Percentiles rank a stretch among this genome's conserved stretches.
phyloP scores from a whole-genome alignment of 1,140 invertebrate genomes.

The Tetraneura akinire region DNA sequence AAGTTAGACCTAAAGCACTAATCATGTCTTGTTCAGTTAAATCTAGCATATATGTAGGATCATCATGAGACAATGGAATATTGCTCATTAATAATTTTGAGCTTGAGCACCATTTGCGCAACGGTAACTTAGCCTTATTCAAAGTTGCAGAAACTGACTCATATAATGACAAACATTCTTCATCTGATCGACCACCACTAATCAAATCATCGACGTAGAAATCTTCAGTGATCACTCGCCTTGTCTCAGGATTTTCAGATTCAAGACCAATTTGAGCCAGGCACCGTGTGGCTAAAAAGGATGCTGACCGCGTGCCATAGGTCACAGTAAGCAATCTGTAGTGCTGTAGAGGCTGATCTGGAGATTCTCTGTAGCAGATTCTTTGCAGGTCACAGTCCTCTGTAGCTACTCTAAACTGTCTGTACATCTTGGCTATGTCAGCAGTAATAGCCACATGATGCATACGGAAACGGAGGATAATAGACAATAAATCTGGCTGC shows the following conservation, averaged over 20 bases:
- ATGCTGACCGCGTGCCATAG: constrained; percentile 57
- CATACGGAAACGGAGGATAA: background rate
- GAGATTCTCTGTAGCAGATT: constrained; percentile 58
- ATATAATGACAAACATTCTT: background rate
- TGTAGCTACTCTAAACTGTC: background rate
- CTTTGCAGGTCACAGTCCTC: constrained; percentile 55
- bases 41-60: background rate
- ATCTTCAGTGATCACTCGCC: background rate
- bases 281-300: constrained; percentile 56
- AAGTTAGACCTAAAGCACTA: background rate
- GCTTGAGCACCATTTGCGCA: constrained; percentile 1
- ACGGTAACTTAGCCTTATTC: background rate
- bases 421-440: background rate
- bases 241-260: too few relatives aligned
- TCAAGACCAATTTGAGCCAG: background rate
- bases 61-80: background rate
- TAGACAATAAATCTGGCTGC: background rate
- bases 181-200: background rate
- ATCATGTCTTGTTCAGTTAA: background rate
- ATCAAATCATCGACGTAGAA: constrained; percentile 10
- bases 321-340: constrained; percentile 57
- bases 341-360: constrained; percentile 54
- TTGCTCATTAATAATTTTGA: background rate
- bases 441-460: background rate
- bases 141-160: background rate